Base-by-base conservation (phyloP, 2,797 vertebrate genomes). In the Paedocypris micromegethes region DNA sequence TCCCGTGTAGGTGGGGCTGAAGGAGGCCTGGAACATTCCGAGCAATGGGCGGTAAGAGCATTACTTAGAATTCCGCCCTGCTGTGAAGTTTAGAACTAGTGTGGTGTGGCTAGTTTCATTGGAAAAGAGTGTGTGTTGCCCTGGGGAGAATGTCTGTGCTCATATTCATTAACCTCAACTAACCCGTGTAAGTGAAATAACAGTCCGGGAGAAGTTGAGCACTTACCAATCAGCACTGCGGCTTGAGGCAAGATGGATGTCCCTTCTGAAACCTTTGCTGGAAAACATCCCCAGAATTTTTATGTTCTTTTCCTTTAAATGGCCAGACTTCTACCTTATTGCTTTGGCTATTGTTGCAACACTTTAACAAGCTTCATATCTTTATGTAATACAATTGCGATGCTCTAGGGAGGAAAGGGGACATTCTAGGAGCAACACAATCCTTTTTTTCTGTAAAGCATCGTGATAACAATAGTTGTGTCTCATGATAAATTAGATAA, bases 31-130 rank as follows among this genome's bases (percentile, higher is more conserved):
- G 60, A 57, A 55, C 3, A 3, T 58, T 51, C 64, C 2, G 3
- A 53, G 66, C 48, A 49, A 71, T 73, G 56, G 41, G 46, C 39
- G 37, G 37, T 55, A 66, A 54, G 45, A 64, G 61, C 43, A 66
- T 59, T 72, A 44, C 53, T 70, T 72, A 57, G 66, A 79, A 78
- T 80, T 76, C 77, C 23, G 73, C 62, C 70, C 56, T 51, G 49
- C 68, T 77, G 68, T 75, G 76, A 81, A 79, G 75, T 80, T 77
- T 57, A 45, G 40, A 55, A 67, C 56, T 72, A 53, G 44, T 76
- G 64, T 75, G 43, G 73, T 56, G 72, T 64, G 64, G 74, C 75
- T 67, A 66, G 67, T 58, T 64, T 68, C 66, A 72, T 83, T 72
- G 67, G 60, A 68, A 70, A 70, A 76, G 23, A 23, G 60, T 79